Conservation (phyloP, 2,113 vertebrate genomes). For the Callorhinus ursinus region DNA sequence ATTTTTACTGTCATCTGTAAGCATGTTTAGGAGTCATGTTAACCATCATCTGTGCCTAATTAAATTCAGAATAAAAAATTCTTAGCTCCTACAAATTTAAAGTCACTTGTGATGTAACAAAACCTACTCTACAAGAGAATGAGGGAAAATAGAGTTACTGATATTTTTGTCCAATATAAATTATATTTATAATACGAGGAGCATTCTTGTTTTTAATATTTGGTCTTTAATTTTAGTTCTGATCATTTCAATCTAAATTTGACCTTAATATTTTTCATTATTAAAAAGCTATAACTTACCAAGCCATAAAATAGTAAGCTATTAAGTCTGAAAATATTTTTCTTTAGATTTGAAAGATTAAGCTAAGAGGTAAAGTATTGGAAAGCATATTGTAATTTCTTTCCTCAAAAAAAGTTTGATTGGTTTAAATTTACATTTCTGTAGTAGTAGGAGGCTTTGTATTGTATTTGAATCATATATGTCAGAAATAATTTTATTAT, state of each 20-base stretch:
- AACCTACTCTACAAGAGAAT: not conserved
- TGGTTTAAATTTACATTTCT: not conserved
- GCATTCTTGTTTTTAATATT: not conserved
- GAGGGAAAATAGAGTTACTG: not conserved
- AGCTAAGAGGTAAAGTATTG: not conserved
- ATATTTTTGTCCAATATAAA: conserved; percentile 3
- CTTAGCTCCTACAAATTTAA: not conserved
- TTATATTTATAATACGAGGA: not conserved
- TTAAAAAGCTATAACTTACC: not conserved
- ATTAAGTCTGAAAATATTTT: not conserved
- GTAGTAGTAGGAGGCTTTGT: not conserved
- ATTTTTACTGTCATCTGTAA: not conserved
- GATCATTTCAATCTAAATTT: conserved; percentile 15
- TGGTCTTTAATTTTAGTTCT: not conserved
- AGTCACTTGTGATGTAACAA: not conserved
- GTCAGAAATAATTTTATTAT: conserved; percentile 22
- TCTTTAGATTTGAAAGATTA: not conserved
- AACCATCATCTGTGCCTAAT: not conserved
- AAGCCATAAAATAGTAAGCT: not conserved
- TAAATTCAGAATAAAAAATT: conserved; percentile 9
- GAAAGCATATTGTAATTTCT: not conserved
- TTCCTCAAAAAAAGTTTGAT: not conserved
- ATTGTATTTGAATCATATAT: not conserved
- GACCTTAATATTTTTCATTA: conserved; percentile 18
- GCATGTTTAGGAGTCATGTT: not conserved